phyloP scores from a whole-genome alignment of 2,113 vertebrate species.

The Podilymbus podiceps region DNA sequence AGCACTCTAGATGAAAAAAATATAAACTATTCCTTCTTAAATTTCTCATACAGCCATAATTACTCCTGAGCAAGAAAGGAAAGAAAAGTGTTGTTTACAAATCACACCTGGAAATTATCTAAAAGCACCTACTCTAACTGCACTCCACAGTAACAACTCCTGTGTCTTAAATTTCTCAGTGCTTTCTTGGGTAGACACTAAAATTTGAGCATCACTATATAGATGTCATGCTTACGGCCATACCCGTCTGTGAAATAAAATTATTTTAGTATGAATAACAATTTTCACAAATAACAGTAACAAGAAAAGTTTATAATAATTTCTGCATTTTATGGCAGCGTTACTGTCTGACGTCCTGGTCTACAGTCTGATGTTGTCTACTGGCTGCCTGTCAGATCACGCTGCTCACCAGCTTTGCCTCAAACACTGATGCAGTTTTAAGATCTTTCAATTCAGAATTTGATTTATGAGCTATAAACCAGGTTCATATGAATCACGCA shows the following conservation, averaged over 20 bases:
- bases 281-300: not conserved
- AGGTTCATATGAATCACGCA: not conserved
- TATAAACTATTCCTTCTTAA: not conserved
- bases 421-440: not conserved
- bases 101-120: conserved; percentile 48
- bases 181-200: not conserved
- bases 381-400: not conserved
- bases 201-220: not conserved
- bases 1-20: not conserved
- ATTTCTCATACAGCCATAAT: conserved; percentile 12
- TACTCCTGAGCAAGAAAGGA: not conserved
- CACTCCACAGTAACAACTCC: not conserved
- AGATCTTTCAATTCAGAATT: not conserved
- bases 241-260: not conserved
- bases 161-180: not conserved
- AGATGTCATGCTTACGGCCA: not conserved
- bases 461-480: not conserved
- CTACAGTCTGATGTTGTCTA: not conserved
- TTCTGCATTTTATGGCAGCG: not conserved
- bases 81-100: conserved; percentile 33
- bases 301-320: not conserved
- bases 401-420: not conserved
- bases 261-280: not conserved
- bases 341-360: not conserved
- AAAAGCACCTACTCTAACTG: not conserved